Base-by-base conservation (phyloP, 2,113 vertebrate species). In the Poecile atricapillus region DNA sequence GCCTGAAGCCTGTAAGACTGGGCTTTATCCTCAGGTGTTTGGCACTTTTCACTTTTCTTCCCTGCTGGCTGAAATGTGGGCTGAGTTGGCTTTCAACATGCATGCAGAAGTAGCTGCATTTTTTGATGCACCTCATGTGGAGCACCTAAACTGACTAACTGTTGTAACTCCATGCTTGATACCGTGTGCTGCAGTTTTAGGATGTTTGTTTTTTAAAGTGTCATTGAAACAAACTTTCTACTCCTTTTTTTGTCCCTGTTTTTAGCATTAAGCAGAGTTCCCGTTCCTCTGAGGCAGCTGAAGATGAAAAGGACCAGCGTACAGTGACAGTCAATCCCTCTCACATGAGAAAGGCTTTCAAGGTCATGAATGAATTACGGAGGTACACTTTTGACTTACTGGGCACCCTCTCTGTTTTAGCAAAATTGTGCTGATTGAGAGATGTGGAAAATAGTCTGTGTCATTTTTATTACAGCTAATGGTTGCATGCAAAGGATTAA, bases 261-360 rank as follows among this genome's bases (percentile, higher is more conserved):
- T 85, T 89, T 59, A 98, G 98, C 83, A 44, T 97, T 93, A 98
- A 98, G 90, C 95, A 93, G 80, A 97, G 96, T 25, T 95, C 98
- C 46, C 96, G 97, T 73, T 93, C 97, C 56, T 94, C 93, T 31
- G 92, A 98, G 50, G 98, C 98, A 82, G 97, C 97, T 25, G 98
- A 98, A 92, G 99, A 99, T 87, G 97, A 98, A 21, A 97, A 97
- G 97, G 98, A 98, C 56, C 98, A 98, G 86, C 98, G 97, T 94
- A 98, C 97, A 37, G 95, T 98, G 97, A 98, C 98, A 59, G 98
- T 99, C 97, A 99, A 98, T 93, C 97, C 98, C 87, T 98, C 98
- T 69, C 99, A 99, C 97, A 99, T 98, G 98, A 99, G 98, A 96
- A 99, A 99, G 96, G 99, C 99, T 6, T 99, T 99, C 97, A 98